These are phyloP conservation scores for Rhinoderma darwinii DNA, from an alignment of 2,113 vertebrate genomes.

Conservation along the genomic window DNA sequence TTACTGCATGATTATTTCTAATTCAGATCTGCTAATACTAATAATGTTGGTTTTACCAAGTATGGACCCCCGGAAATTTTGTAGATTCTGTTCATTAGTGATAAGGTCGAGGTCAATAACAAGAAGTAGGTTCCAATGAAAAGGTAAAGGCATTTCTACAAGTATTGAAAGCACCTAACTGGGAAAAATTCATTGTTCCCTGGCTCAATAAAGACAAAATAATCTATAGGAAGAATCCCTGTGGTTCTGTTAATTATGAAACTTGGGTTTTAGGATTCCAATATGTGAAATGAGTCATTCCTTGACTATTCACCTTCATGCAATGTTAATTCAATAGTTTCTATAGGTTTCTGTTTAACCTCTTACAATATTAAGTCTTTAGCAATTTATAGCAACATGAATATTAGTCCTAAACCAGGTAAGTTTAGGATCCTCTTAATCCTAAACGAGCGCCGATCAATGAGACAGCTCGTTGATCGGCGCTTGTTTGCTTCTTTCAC, in stretches of 20 bases:
- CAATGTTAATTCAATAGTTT: not conserved
- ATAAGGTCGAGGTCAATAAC: not conserved
- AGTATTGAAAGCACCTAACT: not conserved
- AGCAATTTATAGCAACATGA: not conserved
- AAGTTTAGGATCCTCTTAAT: no score
- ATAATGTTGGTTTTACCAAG: not conserved
- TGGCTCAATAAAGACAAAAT: not conserved
- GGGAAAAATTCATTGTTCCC: not conserved
- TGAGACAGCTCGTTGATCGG: no score
- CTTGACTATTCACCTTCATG: not conserved
- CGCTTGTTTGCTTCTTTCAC: no score
- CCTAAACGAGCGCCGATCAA: no score
- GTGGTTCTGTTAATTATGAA: not conserved
- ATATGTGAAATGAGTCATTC: not conserved
- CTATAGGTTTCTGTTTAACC: not conserved
- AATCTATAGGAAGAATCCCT: conserved; percentile 19
- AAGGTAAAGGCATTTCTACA: not conserved
- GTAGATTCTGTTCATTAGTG: not conserved
- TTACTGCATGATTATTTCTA: not conserved
- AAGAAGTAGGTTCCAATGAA: not conserved
- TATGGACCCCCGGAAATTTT: not conserved
- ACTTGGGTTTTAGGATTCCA: not conserved
- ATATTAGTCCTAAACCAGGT: not conserved
- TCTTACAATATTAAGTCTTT: not conserved
- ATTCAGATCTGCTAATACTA: not conserved